Evolutionary conservation across 2,797 vertebrate genomes (phyloP).

Genomic region (Leontopithecus rosalia): DNA sequence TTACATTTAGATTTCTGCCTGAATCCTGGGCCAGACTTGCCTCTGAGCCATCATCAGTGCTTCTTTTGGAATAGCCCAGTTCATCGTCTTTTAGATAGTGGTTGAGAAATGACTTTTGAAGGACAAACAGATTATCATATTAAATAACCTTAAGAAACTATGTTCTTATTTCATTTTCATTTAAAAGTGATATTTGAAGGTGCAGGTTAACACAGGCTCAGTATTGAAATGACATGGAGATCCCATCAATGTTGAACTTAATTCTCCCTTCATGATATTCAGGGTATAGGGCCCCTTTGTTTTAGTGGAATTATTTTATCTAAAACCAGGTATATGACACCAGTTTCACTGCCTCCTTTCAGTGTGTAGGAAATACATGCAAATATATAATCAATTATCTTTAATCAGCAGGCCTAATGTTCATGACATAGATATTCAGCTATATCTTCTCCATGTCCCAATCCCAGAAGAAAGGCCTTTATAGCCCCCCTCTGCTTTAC

Average conservation of each 20-base stretch:
- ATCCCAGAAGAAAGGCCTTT: neutral
- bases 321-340: neutral
- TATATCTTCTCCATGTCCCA: neutral
- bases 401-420: neutral
- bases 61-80: neutral
- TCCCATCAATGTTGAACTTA: neutral
- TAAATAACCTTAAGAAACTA: neutral
- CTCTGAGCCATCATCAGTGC: constrained; percentile 32
- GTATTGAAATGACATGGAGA: neutral
- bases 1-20: constrained; percentile 24
- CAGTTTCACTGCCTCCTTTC: neutral
- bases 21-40: constrained; percentile 37
- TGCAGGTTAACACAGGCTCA: neutral
- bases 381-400: neutral
- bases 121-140: neutral
- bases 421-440: neutral
- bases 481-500: neutral
- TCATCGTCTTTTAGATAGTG: neutral
- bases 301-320: neutral
- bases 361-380: neutral
- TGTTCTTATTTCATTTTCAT: neutral
- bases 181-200: neutral
- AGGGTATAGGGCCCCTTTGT: neutral
- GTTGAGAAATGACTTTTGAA: constrained; percentile 24
- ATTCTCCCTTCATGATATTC: neutral